Percentiles rank a stretch among this genome's conserved stretches.
Evolutionary conservation across 2,888 invertebrate species (phyloP).

Genomic region (Lepidocyrtinus sp.): DNA sequence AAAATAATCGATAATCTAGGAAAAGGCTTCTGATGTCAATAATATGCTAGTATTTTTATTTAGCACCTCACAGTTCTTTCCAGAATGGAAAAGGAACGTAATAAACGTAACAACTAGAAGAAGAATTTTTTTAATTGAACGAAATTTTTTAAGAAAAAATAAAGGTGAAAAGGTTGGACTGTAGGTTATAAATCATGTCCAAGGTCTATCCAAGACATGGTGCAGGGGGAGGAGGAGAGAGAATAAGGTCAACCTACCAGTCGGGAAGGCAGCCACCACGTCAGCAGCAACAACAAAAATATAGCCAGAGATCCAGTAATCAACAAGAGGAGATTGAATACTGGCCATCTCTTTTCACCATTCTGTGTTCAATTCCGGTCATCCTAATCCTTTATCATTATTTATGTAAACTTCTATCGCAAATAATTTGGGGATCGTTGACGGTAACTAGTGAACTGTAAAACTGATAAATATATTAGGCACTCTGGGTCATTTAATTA

Average conservation of each 20-base stretch:
- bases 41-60: background rate
- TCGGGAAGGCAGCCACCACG: constrained; percentile 11
- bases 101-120: background rate
- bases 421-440: constrained; percentile 44
- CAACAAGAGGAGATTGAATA: constrained; percentile 25
- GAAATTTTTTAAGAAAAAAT: too few relatives aligned
- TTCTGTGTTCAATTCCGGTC: constrained; percentile 52
- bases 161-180: background rate
- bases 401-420: constrained; percentile 28
- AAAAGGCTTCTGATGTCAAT: background rate
- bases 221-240: constrained; percentile 17
- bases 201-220: constrained; percentile 38
- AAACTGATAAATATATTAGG: too few relatives aligned
- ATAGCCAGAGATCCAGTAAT: background rate
- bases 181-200: constrained; percentile 17
- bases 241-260: background rate
- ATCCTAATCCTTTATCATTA: constrained; percentile 40
- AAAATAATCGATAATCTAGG: background rate
- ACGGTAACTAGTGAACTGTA: constrained; percentile 29
- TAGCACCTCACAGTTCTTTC: background rate
- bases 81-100: background rate
- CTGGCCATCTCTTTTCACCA: constrained; percentile 48
- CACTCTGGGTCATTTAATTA: too few relatives aligned
- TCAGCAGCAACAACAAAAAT: constrained; percentile 23
- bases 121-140: background rate